Evolutionary conservation across 2,113 vertebrate species (phyloP).

Genomic region (Ariopsis seemanni): DNA sequence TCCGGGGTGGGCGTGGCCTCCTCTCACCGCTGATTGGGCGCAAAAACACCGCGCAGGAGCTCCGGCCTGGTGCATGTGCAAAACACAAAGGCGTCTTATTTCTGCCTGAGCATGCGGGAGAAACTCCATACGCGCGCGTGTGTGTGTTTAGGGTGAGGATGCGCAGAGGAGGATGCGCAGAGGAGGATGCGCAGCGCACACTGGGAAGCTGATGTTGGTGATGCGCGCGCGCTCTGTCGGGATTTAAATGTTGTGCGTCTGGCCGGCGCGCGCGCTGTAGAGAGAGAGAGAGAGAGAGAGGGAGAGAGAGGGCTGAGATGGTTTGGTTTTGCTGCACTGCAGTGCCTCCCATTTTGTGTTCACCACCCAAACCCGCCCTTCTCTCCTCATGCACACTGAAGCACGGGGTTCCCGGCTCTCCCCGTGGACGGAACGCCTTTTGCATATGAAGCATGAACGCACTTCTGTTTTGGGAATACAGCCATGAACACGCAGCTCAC

Average conservation of each 20-base stretch:
- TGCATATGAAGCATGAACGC: background rate
- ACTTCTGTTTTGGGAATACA: background rate
- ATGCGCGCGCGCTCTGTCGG: background rate
- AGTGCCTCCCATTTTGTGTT: conserved; percentile 59
- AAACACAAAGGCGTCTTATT: conserved; percentile 6
- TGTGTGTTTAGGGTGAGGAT: background rate
- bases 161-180: background rate
- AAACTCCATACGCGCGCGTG: conserved; percentile 26
- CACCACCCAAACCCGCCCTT: conserved; percentile 35
- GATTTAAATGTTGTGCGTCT: background rate
- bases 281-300: conserved; percentile 32
- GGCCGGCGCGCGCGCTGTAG: background rate
- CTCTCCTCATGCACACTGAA: background rate
- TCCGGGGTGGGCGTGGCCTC: conserved; percentile 79
- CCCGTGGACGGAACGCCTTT: conserved; percentile 1
- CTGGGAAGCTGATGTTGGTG: background rate
- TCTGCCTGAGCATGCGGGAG: conserved; percentile 39
- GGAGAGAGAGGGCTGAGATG: conserved; percentile 47
- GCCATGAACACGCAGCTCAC: background rate
- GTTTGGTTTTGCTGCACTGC: conserved; percentile 76
- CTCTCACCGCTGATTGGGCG: conserved; percentile 79
- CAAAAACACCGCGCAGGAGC: conserved; percentile 61
- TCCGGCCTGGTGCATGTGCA: conserved; percentile 41
- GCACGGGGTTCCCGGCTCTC: conserved; percentile 46
- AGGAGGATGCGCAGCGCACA: background rate